Evolutionary conservation across 2,888 invertebrate species (phyloP).

Genomic region (Drosophila mulleri): DNA sequence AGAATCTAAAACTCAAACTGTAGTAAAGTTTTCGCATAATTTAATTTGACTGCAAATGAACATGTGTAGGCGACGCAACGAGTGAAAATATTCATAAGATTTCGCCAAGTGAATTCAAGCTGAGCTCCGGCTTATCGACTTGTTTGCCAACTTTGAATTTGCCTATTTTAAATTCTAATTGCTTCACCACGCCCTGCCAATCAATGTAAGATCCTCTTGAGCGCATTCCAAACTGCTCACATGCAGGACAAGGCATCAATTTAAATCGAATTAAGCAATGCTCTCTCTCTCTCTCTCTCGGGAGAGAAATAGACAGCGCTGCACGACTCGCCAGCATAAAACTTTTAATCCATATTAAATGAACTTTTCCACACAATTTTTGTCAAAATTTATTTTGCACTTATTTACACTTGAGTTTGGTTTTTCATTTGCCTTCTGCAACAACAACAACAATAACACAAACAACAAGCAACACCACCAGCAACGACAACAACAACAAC

Average conservation of each 20-base stretch:
- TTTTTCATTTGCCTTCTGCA: slow-evolving; percentile 42
- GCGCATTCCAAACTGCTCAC: slow-evolving; percentile 30
- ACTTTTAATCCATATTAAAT: slow-evolving; percentile 78
- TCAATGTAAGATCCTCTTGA: slow-evolving; percentile 42
- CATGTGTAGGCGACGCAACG: slow-evolving; percentile 24
- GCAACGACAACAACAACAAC: slow-evolving; percentile 17
- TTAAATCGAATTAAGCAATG: slow-evolving; percentile 59
- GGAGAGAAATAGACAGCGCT: background rate
- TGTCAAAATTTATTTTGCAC: slow-evolving; percentile 69
- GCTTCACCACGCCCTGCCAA: slow-evolving; percentile 55
- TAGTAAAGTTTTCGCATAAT: slow-evolving; percentile 65
- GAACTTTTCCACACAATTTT: slow-evolving; percentile 71
- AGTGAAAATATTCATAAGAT: slow-evolving; percentile 36
- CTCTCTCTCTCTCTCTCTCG: background rate
- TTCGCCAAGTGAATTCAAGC: slow-evolving; percentile 17
- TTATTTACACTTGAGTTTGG: slow-evolving; percentile 70
- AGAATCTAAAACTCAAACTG: slow-evolving; percentile 41
- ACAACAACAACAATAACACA: slow-evolving; percentile 24
- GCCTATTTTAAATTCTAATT: slow-evolving; percentile 48
- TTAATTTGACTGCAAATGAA: slow-evolving; percentile 41
- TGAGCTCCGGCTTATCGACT: slow-evolving; percentile 31
- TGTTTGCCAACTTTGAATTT: slow-evolving; percentile 20
- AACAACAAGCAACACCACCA: slow-evolving; percentile 24
- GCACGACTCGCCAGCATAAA: slow-evolving; percentile 50
- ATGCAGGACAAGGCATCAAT: slow-evolving; percentile 45